Evolutionary conservation across 2,888 invertebrate genomes (phyloP).

Genomic region (Andrena hattorfiana): DNA sequence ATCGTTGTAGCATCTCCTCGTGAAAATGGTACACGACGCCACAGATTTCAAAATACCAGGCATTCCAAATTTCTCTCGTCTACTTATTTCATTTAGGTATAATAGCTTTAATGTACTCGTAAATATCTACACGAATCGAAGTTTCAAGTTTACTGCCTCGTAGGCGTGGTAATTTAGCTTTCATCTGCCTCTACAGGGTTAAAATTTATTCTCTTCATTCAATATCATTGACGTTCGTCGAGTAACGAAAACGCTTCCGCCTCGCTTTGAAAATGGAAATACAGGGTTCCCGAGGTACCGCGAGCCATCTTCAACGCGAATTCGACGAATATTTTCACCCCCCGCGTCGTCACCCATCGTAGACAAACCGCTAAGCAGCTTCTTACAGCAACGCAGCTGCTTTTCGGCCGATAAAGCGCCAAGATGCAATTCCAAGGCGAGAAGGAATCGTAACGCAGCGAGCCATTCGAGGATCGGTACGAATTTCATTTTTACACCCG

Average conservation of each 20-base stretch:
- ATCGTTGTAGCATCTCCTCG: background rate
- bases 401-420: constrained; percentile 33
- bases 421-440: constrained; percentile 23
- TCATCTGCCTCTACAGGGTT: background rate
- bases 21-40: too few relatives aligned
- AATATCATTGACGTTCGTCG: background rate
- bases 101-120: background rate
- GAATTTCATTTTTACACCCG: constrained; percentile 56
- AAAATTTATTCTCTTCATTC: background rate
- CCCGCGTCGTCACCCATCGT: too few relatives aligned
- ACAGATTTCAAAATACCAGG: too few relatives aligned
- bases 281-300: background rate
- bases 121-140: constrained; percentile 4
- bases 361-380: constrained; percentile 21
- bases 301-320: background rate
- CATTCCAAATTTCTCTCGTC: too few relatives aligned
- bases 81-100: too few relatives aligned
- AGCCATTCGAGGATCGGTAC: background rate
- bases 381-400: constrained; percentile 26
- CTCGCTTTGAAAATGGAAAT: background rate
- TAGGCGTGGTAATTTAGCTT: background rate
- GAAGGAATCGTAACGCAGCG: constrained; percentile 6
- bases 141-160: background rate
- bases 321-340: background rate
- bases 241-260: background rate